phyloP scores from a whole-genome alignment of 2,797 vertebrate species.

The Jordanella pulchra region DNA sequence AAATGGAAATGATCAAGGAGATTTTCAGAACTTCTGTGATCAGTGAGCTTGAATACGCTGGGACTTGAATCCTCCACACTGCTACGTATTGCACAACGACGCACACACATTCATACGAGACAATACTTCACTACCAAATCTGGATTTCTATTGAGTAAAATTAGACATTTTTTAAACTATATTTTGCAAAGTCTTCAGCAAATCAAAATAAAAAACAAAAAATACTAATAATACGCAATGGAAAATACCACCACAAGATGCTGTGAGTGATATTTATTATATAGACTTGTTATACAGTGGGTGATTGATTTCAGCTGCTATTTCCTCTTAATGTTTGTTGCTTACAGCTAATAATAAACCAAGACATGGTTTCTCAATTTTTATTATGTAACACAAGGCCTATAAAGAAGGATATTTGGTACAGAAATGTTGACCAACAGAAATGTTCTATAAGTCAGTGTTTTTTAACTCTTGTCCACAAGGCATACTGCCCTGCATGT shows the following conservation, averaged over 20 bases:
- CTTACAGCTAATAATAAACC: too few relatives aligned
- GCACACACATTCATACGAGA: constrained; percentile 13
- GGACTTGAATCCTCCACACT: constrained; percentile 52
- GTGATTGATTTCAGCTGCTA: background rate
- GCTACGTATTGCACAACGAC: constrained; percentile 24
- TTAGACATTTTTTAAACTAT: constrained; percentile 38
- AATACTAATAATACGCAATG: background rate
- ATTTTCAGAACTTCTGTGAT: constrained; percentile 67
- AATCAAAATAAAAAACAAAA: constrained; percentile 27
- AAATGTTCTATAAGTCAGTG: too few relatives aligned
- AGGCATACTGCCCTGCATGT: too few relatives aligned
- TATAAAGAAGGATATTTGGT: background rate
- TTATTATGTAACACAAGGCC: background rate
- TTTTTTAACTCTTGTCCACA: too few relatives aligned
- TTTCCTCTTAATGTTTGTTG: background rate
- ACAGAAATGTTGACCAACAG: background rate
- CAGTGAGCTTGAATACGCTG: constrained; percentile 50
- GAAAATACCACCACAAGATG: background rate
- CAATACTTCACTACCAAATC: constrained; percentile 46
- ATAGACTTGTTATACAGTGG: background rate
- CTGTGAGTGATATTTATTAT: background rate
- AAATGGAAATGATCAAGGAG: constrained; percentile 72
- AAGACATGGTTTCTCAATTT: background rate
- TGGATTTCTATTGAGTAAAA: constrained; percentile 46
- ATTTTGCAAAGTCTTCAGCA: constrained; percentile 26